Evolutionary conservation across 2,113 vertebrate species (phyloP).

Genomic region (Corynorhinus townsendii): DNA sequence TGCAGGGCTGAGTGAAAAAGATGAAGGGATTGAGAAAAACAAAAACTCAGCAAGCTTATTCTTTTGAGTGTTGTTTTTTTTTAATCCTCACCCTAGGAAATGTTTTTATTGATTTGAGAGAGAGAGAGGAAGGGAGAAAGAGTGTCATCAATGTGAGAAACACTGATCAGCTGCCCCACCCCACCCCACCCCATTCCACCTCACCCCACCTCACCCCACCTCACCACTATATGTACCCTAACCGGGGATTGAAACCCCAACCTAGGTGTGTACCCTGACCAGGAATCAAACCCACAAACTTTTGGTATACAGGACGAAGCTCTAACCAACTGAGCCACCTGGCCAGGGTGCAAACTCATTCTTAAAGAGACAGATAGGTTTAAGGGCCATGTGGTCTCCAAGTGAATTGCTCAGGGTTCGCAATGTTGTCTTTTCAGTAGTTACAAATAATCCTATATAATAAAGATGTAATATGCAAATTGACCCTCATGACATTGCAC

Average conservation of each 20-base stretch:
- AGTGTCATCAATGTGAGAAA: neutral
- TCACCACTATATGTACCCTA: neutral
- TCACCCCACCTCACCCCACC: no score
- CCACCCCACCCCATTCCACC: no score
- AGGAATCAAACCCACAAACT: neutral
- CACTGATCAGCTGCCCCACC: neutral
- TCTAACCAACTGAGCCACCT: neutral
- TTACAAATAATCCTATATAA: neutral
- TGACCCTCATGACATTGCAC: no score
- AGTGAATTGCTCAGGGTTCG: neutral
- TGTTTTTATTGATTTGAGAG: neutral
- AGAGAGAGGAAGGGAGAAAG: neutral
- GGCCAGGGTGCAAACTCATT: neutral
- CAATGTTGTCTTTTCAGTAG: neutral
- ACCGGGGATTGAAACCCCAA: neutral
- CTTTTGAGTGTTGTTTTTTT: no score
- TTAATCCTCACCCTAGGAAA: neutral
- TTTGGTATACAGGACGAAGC: neutral
- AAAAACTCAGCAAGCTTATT: neutral
- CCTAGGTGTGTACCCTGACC: neutral
- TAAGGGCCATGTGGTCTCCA: neutral
- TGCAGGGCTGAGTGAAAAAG: neutral
- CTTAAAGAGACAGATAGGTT: neutral
- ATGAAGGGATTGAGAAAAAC: neutral
- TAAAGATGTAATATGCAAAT: no score